A percentile compares a stretch with the other conserved stretches of the same genome.
Evolutionary conservation across 1,140 invertebrate species (phyloP).

Genomic region (Danaus melanippus): DNA sequence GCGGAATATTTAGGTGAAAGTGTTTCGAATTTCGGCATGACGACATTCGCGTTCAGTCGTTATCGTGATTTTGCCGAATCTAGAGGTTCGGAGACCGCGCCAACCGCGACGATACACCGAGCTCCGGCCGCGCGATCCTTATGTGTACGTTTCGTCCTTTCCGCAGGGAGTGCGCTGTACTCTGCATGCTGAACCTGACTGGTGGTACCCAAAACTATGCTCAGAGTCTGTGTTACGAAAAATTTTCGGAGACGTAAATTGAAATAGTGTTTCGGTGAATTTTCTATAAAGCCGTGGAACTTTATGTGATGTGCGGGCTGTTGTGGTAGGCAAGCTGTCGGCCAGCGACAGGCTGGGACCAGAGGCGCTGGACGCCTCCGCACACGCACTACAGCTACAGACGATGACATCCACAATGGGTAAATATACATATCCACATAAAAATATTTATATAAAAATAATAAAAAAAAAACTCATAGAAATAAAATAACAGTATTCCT

Average conservation of each 20-base stretch:
- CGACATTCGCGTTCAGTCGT: slow-evolving; percentile 70
- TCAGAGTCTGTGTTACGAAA: slow-evolving; percentile 57
- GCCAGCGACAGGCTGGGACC: slow-evolving; percentile 58
- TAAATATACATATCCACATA: slow-evolving; percentile 39
- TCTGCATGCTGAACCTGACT: slow-evolving; percentile 47
- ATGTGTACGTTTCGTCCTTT: slow-evolving; percentile 28
- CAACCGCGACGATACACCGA: slow-evolving; percentile 31
- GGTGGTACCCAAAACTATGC: slow-evolving; percentile 61
- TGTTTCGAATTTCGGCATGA: slow-evolving; percentile 72
- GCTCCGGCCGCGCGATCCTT: slow-evolving; percentile 34
- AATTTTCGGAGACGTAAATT: slow-evolving; percentile 63
- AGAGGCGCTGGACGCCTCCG: slow-evolving; percentile 60
- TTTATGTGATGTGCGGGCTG: slow-evolving; percentile 58
- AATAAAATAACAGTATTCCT: slow-evolving; percentile 8
- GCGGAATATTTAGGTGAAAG: slow-evolving; percentile 72
- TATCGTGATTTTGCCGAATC: slow-evolving; percentile 71
- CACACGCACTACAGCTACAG: slow-evolving; percentile 58
- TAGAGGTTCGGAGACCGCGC: slow-evolving; percentile 59
- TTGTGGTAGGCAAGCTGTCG: slow-evolving; percentile 58
- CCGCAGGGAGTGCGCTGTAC: slow-evolving; percentile 54
- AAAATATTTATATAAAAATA: slow-evolving; percentile 1
- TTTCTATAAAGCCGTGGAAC: slow-evolving; percentile 39
- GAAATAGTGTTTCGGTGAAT: slow-evolving; percentile 60
- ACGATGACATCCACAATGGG: slow-evolving; percentile 70
- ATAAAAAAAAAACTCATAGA: slow-evolving; percentile 1